Evolutionary conservation across 2,113 vertebrate genomes (phyloP), one percentile per base, ranked within the genome.

Genomic region (Piprites chloris): DNA sequence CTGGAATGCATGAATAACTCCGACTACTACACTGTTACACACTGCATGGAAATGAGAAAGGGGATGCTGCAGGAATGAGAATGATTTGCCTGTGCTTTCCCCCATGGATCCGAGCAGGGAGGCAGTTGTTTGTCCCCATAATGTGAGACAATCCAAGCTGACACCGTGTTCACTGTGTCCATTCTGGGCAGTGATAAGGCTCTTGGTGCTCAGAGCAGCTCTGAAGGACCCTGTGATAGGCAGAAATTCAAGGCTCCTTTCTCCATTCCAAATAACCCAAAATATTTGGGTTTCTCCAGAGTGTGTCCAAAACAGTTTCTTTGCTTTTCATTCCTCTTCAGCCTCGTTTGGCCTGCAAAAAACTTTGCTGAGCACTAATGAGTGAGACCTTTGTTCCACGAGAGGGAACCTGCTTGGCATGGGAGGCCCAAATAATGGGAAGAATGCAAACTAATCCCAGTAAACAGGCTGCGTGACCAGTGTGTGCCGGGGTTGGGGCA

Each of bases 201-300:
- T 75, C 73, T 85, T 62, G 94, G 56, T 5, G 69, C 67, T 88
- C 62, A 14, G 76, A 18, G 74, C 2, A 37, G 87, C 62, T 85
- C 30, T 24, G 74, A 46, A 83, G 94, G 68, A 37, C 16, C 30
- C 65, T n/a, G 56, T 18, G 83, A 92, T 21, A 81, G 89, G 97
- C 96, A 97, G 90, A 94, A 97, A 91, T 94, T 95, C 95, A 97
- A 97, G 97, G 97, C 86, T 80, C 92, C 94, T 74, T 97, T 80
- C 95, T 97, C 74, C 85, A 35, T 78, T 87, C 87, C 37, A 89
- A 86, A 94, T 35, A 26, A 65, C 6, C 35, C 52, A 28, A 90
- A 95, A 94, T 90, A 85, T 94, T 95, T 94, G 96, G 63, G 84
- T 97, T 97, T 96, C 97, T 96, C 85, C 93, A 93, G 96, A 92